These are phyloP conservation scores for Diabrotica undecimpunctata DNA, from an alignment of 1,140 invertebrate species.

Conservation along the genomic window DNA sequence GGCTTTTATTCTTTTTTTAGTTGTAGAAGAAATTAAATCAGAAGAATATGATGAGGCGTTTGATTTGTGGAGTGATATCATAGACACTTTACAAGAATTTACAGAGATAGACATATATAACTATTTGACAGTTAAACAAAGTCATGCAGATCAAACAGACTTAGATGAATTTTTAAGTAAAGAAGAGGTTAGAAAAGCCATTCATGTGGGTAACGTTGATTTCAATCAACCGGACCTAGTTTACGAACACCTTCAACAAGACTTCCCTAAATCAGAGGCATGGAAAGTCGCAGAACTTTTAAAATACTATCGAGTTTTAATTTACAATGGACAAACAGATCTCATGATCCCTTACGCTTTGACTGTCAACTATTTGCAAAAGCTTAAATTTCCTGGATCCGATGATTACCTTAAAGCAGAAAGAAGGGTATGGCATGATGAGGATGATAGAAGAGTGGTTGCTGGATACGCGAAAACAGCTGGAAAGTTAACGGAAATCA, in stretches of 20 bases:
- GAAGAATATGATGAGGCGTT: slow-evolving; percentile 59
- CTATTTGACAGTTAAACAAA: slow-evolving; percentile 45
- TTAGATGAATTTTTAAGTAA: slow-evolving; percentile 57
- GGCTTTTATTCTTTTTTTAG: not conserved
- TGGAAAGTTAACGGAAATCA: slow-evolving; percentile 68
- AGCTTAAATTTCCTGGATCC: slow-evolving; percentile 61
- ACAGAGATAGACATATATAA: slow-evolving; percentile 6
- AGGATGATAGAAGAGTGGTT: slow-evolving; percentile 55
- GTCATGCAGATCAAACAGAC: slow-evolving; percentile 39
- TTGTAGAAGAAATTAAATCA: slow-evolving; percentile 52
- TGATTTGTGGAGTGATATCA: slow-evolving; percentile 43
- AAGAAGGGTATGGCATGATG: slow-evolving; percentile 62
- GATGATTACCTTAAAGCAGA: slow-evolving; percentile 58
- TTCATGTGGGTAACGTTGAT: slow-evolving; percentile 51
- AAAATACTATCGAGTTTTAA: slow-evolving; percentile 61
- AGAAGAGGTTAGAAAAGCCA: slow-evolving; percentile 52
- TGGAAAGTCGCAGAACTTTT: slow-evolving; percentile 68
- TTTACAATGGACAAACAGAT: slow-evolving; percentile 81
- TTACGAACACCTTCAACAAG: slow-evolving; percentile 64
- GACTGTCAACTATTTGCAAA: slow-evolving; percentile 65
- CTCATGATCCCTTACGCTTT: slow-evolving; percentile 78
- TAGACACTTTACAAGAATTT: slow-evolving; percentile 24
- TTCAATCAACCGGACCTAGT: slow-evolving; percentile 51
- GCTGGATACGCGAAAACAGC: slow-evolving; percentile 70
- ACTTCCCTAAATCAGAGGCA: slow-evolving; percentile 79